A percentile compares a stretch with the other conserved stretches of the same genome.
These are phyloP conservation scores for Nycticorax nycticorax DNA, from an alignment of 2,113 vertebrate genomes.

Conservation along the genomic window DNA sequence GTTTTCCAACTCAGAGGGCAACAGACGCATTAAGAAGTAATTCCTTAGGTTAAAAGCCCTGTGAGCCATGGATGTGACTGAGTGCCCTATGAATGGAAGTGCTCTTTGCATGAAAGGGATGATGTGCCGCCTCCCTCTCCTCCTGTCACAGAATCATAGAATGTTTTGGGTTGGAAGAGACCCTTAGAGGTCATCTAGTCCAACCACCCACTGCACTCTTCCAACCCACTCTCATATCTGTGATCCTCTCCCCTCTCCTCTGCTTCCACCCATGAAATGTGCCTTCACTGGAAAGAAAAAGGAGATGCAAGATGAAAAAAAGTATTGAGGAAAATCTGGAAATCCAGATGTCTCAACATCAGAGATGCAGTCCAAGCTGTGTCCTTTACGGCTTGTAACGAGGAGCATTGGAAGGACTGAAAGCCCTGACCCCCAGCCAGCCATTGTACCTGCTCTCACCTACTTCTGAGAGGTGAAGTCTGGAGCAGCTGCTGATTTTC, in stretches of 20 bases:
- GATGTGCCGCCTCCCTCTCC: not conserved
- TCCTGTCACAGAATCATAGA: not conserved
- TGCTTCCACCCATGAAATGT: not conserved
- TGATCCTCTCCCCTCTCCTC: not conserved
- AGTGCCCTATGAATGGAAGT: not conserved
- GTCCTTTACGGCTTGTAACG: not conserved
- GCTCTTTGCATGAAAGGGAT: not conserved
- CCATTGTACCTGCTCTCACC: slow-evolving; percentile 17
- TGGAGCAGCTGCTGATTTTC: slow-evolving; percentile 57
- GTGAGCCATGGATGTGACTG: not conserved
- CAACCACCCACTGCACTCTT: not conserved
- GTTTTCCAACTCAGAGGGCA: not conserved
- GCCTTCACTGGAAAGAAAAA: not conserved
- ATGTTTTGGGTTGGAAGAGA: no score
- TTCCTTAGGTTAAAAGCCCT: not conserved
- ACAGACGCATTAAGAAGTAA: not conserved
- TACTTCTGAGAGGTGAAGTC: slow-evolving; percentile 38
- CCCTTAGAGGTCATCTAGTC: no score
- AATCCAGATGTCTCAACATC: not conserved
- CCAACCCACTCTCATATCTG: not conserved
- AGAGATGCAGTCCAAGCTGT: not conserved
- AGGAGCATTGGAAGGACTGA: not conserved
- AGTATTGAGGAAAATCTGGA: not conserved
- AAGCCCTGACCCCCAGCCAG: slow-evolving; percentile 2
- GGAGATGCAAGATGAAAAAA: not conserved